Base-by-base conservation (phyloP, 2,888 invertebrate species). In the Cephonodes hylas region DNA sequence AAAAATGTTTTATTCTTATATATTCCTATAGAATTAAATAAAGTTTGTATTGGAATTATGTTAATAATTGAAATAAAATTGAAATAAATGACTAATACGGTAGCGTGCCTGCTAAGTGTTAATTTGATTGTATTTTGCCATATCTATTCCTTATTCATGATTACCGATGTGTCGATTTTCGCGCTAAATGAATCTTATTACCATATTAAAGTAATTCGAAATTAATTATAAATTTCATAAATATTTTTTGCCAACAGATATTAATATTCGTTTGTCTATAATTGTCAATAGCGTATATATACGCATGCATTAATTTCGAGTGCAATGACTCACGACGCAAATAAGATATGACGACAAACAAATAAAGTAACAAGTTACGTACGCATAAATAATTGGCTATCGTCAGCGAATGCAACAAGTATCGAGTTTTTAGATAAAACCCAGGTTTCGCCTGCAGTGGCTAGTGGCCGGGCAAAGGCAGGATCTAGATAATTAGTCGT, bases 401-500 rank as follows among this genome's bases (percentile, higher is more conserved):
- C 62, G 67, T 65, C 66, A 60, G 59, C 65, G 63, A 66, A 66
- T 68, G 65, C 70, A 61, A 63, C 63, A 64, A 63, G 63, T 63
- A 63, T 61, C 61, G 72, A 69, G 71, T 70, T 70, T 63, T 69
- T 66, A 76, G 80, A 78, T 79, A 80, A 80, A 80, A 82, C 81
- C 75, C 82, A 84, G 84, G 85, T 84, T 86, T 85, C 83, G 84
- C 85, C 31, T 31, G 58, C 46, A 46, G 61, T 46, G 34, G 61
- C 45, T 45, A 57, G 45, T 61, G 77, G 77, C 81, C 80, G 85
- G 83, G 88, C 89, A 89, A 89, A 89, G 85, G 84, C 88, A 88
- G 90, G 90, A 88, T 87, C 85, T 86, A 86, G 89, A 87, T 90
- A 91, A 90, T 91, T 89, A 90, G 89, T 85, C 79, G 86, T 86